These are phyloP conservation scores for Lates calcarifer DNA, from an alignment of 2,113 vertebrate species.

Conservation along the genomic window DNA sequence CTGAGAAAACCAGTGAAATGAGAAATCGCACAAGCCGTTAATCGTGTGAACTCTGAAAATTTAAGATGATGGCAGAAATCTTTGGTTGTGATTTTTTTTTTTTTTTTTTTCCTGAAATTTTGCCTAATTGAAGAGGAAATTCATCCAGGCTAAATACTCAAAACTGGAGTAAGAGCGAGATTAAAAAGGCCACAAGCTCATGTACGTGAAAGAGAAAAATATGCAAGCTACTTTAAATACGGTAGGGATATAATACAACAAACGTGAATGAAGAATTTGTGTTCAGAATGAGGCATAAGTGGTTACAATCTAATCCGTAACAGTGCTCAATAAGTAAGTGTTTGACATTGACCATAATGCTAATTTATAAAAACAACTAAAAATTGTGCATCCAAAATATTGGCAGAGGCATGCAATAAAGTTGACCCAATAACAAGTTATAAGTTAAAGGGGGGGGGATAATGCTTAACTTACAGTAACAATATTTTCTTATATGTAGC, in stretches of 20 bases:
- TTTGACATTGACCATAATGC: conserved; percentile 43
- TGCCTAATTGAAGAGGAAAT: conserved; percentile 57
- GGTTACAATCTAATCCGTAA: conserved; percentile 73
- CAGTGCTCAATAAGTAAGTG: conserved; percentile 41
- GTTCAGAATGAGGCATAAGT: conserved; percentile 63
- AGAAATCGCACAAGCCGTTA: conserved; percentile 9
- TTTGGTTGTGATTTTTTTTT: conserved; percentile 61
- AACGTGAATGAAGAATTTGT: conserved; percentile 29
- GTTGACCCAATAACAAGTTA: conserved; percentile 55
- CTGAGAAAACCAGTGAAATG: conserved; percentile 22
- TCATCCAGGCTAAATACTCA: conserved; percentile 23
- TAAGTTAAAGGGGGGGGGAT: conserved; percentile 67
- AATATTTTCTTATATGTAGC: conserved; percentile 63
- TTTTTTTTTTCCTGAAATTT: conserved; percentile 6
- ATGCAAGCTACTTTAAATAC: conserved; percentile 47
- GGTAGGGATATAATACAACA: conserved; percentile 33
- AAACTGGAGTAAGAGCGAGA: conserved; percentile 50
- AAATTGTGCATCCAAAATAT: conserved; percentile 62
- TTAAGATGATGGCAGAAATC: conserved; percentile 45
- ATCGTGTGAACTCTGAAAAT: conserved; percentile 25
- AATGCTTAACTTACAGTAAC: conserved; percentile 66
- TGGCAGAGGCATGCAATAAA: conserved; percentile 61
- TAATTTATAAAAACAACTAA: conserved; percentile 53
- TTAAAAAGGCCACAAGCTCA: conserved; percentile 76
- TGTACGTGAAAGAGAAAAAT: conserved; percentile 43